Evolutionary conservation across 2,797 vertebrate species (phyloP), one percentile per base, ranked within the genome.

Genomic region (Poeciliopsis gracilis): DNA sequence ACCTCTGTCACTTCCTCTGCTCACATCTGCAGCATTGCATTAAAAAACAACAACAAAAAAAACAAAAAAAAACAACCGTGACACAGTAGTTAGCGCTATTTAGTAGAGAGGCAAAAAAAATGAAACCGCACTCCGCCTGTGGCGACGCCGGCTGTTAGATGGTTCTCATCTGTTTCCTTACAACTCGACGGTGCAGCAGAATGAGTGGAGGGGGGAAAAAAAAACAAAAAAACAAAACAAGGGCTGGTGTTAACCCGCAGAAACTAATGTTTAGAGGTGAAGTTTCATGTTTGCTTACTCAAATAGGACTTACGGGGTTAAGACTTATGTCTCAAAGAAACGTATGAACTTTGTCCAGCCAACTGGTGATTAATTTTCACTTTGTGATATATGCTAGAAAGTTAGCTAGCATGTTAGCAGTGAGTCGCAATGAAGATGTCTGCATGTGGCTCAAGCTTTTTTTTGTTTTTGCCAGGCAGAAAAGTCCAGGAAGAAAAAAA

Each of bases 1-100:
- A 99, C 98, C 97, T 97, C 97, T 7, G 96, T 97, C 94, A 98
- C 96, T 96, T 98, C 98, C 95, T 98, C 96, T 88, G 96, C 95
- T 97, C 97, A 99, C 95, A 98, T 97, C 98, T 98, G 97, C 96
- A 90, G 93, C 90, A 88, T 93, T 92, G 91, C 79, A 77, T 93
- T 90, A 88, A 83, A 45, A 93, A 95, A 77, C 49, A 33, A 0
- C n/a, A 25, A 28, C 18, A 57, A 45, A 92, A 30, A 46, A 91
- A 63, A n/a, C n/a, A n/a, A 9, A 36, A 36, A 1, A 36, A 20
- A 20, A 49, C 7, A 63, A 92, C 94, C 88, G 90, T 85, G 88
- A 93, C 90, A 94, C 74, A 92, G 82, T 80, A 79, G 91, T 94
- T 94, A 94, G 90, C 89, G 87, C 86, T 82, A 76, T 87, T 70